Evolutionary conservation across 1,140 invertebrate genomes (phyloP), one percentile per base, ranked within the genome.

Genomic region (Physella acuta): DNA sequence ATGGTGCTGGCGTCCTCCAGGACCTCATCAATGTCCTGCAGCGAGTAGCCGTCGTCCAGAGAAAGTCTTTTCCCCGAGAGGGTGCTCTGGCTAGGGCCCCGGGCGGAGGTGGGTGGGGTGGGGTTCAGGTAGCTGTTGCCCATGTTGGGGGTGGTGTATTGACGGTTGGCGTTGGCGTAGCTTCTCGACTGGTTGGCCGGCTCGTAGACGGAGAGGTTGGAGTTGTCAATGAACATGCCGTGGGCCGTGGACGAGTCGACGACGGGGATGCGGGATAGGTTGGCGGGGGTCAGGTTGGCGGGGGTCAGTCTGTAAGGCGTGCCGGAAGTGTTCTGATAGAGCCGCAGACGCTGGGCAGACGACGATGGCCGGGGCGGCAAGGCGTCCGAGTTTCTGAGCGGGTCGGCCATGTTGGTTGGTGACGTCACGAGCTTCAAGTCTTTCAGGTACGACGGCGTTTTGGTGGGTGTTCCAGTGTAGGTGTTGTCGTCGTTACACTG

Each of bases 1-100:
- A 30, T 37, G 24, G 31, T 64, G n/a, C 49, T 56, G 17, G 24
- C 55, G 17, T 68, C 73, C 65, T 76, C 74, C 55, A 79, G 70
- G 2, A 74, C 75, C 28, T 75, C 75, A 16, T 78, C 74, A 55
- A 82, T 76, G 61, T 82, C 80, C 36, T 67, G 71, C 37, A 82
- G 36, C 5, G 80, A 82, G 73, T 82, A 82, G 33, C 66, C 37
- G 37, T 77, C 66, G 39, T 8, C 39, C 20, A 44, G 39, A 44
- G 39, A 44, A 20, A 44, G 8, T n/a, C n/a, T n/a, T n/a, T n/a
- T n/a, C n/a, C n/a, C n/a, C n/a, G n/a, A n/a, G 39, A 44, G 39
- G 20, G 39, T 44, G n/a, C n/a, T n/a, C n/a, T n/a, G n/a, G n/a
- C n/a, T n/a, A n/a, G n/a, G n/a, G n/a, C n/a, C n/a, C n/a, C n/a